Evolutionary conservation across 2,888 invertebrate genomes (phyloP).

Genomic region (Chloroclystis v-ata): DNA sequence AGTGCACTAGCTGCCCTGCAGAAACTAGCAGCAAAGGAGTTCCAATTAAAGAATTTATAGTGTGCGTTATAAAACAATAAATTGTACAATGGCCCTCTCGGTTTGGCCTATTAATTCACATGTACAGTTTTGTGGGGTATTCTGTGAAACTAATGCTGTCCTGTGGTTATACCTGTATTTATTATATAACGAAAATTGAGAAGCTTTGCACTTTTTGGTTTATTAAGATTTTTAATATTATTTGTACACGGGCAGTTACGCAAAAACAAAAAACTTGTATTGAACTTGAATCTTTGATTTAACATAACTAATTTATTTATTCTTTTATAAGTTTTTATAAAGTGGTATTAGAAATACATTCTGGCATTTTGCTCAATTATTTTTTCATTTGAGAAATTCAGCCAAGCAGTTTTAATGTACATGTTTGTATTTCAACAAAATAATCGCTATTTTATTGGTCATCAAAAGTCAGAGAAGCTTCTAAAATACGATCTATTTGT

Average conservation of each 20-base stretch:
- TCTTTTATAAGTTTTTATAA: too few relatives aligned
- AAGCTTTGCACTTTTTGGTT: too few relatives aligned
- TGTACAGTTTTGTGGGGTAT: constrained; percentile 49
- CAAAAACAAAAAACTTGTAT: too few relatives aligned
- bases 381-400: too few relatives aligned
- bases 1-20: constrained; percentile 7
- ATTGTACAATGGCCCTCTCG: constrained; percentile 66
- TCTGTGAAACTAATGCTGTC: constrained; percentile 27
- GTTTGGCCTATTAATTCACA: constrained; percentile 65
- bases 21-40: constrained; percentile 31
- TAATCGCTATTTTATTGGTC: constrained; percentile 30
- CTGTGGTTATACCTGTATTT: constrained; percentile 6
- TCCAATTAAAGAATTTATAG: constrained; percentile 75
- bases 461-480: constrained; percentile 25
- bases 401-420: too few relatives aligned
- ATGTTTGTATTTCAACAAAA: too few relatives aligned
- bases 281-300: too few relatives aligned
- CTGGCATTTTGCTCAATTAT: too few relatives aligned
- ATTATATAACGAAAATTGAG: not conserved
- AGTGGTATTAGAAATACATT: too few relatives aligned
- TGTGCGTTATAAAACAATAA: constrained; percentile 74
- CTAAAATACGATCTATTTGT: constrained; percentile 27
- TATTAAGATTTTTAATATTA: too few relatives aligned
- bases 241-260: too few relatives aligned
- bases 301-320: too few relatives aligned